Percentiles rank a stretch among this genome's conserved stretches.
These are phyloP conservation scores for Limonius californicus DNA, from an alignment of 1,140 invertebrate genomes.

Conservation along the genomic window DNA sequence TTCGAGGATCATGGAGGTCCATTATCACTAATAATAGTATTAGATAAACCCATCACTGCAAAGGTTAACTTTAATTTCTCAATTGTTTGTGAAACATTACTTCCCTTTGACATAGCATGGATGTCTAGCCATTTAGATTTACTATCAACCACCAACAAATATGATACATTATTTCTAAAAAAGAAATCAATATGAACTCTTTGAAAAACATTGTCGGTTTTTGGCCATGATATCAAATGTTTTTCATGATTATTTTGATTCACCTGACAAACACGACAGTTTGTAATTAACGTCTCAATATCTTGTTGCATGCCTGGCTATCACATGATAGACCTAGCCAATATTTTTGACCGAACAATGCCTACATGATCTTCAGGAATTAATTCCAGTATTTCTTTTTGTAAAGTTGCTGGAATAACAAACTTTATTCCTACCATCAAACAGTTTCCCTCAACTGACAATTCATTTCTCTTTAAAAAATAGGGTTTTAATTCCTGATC, in stretches of 20 bases:
- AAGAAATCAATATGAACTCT: slow-evolving; percentile 25
- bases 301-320: background rate
- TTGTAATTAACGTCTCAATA: slow-evolving; percentile 29
- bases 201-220: slow-evolving; percentile 11
- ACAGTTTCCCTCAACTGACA: slow-evolving; percentile 6
- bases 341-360: slow-evolving; percentile 19
- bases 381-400: background rate
- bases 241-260: slow-evolving; percentile 18
- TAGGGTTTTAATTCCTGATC: background rate
- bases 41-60: background rate
- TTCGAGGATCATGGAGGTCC: background rate
- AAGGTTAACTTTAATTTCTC: background rate
- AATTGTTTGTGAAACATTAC: background rate
- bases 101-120: background rate
- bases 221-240: slow-evolving; percentile 16
- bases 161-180: slow-evolving; percentile 9
- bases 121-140: slow-evolving; percentile 27
- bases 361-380: slow-evolving; percentile 13
- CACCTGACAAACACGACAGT: slow-evolving; percentile 35
- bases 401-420: slow-evolving; percentile 6
- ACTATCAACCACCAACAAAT: slow-evolving; percentile 22
- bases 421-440: background rate
- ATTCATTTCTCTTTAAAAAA: slow-evolving; percentile 8
- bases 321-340: background rate
- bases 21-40: slow-evolving; percentile 12